Evolutionary conservation across 2,888 invertebrate species (phyloP), one percentile per base, ranked within the genome.

Genomic region (Aelia acuminata): DNA sequence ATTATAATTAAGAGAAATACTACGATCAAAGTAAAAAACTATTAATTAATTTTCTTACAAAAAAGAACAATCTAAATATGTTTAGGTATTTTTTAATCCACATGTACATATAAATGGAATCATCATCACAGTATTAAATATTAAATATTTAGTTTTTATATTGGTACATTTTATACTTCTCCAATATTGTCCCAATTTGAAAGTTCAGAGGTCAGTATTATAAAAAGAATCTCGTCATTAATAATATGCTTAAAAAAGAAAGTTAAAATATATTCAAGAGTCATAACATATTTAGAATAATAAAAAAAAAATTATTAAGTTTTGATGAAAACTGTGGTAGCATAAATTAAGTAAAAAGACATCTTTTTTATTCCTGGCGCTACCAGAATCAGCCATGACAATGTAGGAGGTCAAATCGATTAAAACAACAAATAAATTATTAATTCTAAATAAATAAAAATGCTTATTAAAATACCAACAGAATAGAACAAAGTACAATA

Each of bases 41-140:
- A 70, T 18, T 18, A 70, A 35, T 31, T 31, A 63, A 31, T 63
- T 63, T 31, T 63, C 11, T 31, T 18, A 63, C 31, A 13, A 70
- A 70, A 70, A 31, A 70, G 0, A 18, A 70, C 35, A 35, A 70
- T 18, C 63, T 35, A 70, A 70, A 26, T 13, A 35, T 18, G 31
- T 35, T 20, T 70, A 18, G 35, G 35, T 70, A 70, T 18, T 35
- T 57, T 26, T 13, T 26, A 57, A 26, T 70, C 35, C 63, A 31
- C 35, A 11, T 20, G n/a, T n/a, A 70, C 15, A 15, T 31, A 35
- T 8, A 70, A 70, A 70, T 70, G 63, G 15, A 35, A 57, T 57
- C 31, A 70, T 57, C 31, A 70, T 70, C 63, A 70, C 63, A 70
- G 63, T 70, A 35, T 70, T 10, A 70, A 70, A 70, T 70, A 70